These are phyloP conservation scores for Pachypeltis micranthus DNA, from an alignment of 1,140 invertebrate genomes.

Conservation along the genomic window DNA sequence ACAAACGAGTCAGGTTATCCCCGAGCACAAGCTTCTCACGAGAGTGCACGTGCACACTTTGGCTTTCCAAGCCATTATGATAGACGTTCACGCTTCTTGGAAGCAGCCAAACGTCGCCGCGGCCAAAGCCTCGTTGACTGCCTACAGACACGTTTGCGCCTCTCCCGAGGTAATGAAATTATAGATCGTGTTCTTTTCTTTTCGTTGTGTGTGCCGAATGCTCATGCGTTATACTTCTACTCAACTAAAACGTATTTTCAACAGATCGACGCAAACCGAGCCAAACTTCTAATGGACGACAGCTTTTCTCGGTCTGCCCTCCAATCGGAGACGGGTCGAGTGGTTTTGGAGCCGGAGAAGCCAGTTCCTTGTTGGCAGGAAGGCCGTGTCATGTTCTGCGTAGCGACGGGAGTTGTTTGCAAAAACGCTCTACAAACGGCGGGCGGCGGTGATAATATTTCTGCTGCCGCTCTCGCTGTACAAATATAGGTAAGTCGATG, in stretches of 20 bases:
- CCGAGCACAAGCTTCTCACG: conserved; percentile 43
- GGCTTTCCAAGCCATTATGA: conserved; percentile 74
- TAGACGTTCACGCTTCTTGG: conserved; percentile 42
- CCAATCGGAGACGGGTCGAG: conserved; percentile 39
- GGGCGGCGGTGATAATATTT: conserved; percentile 81
- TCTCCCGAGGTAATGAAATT: conserved; percentile 46
- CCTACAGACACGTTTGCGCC: conserved; percentile 76
- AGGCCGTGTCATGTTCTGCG: conserved; percentile 51
- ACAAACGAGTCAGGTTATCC: conserved; percentile 8
- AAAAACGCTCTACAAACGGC: conserved; percentile 70
- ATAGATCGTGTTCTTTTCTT: background rate
- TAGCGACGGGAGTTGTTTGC: conserved; percentile 75
- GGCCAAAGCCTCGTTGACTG: conserved; percentile 72
- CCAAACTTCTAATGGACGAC: conserved; percentile 66
- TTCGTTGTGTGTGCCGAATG: background rate
- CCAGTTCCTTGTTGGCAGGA: conserved; percentile 80
- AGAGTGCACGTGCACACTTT: conserved; percentile 77
- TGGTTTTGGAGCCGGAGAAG: conserved; percentile 44
- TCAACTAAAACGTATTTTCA: too few species aligned
- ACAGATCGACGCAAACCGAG: conserved; percentile 55
- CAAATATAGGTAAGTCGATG: conserved; percentile 39
- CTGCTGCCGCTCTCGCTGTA: conserved; percentile 65
- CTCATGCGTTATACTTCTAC: background rate
- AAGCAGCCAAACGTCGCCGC: conserved; percentile 65
- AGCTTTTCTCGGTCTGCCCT: conserved; percentile 63